Conservation (phyloP, 53 echinoderm and acorn worm genomes). For the Astropecten irregularis region DNA sequence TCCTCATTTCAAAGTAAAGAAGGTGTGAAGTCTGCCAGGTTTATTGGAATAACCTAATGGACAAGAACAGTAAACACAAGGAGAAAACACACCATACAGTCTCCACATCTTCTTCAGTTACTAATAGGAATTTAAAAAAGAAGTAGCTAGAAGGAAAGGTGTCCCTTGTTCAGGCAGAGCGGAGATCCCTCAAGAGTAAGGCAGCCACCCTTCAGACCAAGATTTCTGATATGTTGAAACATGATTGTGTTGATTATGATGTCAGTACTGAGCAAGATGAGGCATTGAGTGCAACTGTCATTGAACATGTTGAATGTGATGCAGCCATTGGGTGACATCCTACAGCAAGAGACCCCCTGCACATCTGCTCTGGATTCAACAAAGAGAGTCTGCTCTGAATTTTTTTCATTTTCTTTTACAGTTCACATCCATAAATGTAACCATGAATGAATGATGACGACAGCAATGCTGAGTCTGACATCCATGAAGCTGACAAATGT, state of each 20-base stretch:
- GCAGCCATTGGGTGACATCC: too few relatives aligned
- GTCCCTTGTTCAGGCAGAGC: not conserved
- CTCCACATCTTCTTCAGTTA: not conserved
- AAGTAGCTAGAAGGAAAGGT: not conserved
- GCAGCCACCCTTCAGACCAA: not conserved
- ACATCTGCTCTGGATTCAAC: too few relatives aligned
- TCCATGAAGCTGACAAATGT: too few relatives aligned
- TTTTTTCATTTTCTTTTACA: too few relatives aligned
- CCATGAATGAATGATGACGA: too few relatives aligned
- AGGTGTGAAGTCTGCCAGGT: conserved; percentile 6
- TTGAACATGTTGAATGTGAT: too few relatives aligned
- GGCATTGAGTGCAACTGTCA: too few relatives aligned
- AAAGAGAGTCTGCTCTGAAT: too few relatives aligned
- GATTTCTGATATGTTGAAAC: not conserved
- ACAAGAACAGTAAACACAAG: not conserved
- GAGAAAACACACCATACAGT: not conserved
- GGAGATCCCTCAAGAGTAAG: not conserved
- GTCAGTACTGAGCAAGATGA: too few relatives aligned
- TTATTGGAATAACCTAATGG: not conserved
- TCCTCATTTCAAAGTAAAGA: not conserved
- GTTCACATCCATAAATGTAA: too few relatives aligned
- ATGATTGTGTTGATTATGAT: not conserved
- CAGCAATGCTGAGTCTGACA: too few relatives aligned
- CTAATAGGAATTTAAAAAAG: not conserved
- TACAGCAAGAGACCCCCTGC: too few relatives aligned